Base-by-base conservation (phyloP, 2,113 vertebrate species). In the Camelus dromedarius region DNA sequence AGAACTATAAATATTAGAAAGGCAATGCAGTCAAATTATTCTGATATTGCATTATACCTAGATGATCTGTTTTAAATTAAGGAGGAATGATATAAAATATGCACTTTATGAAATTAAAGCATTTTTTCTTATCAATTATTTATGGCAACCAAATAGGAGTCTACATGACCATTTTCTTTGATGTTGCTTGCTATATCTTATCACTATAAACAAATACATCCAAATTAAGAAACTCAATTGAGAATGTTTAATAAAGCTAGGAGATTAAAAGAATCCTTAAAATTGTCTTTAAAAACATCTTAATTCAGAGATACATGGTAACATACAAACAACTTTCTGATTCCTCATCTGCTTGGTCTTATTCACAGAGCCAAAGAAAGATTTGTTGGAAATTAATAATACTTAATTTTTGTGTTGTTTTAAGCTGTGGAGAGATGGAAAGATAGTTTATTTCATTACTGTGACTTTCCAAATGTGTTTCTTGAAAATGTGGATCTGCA, bases 41-140 rank as follows among this genome's bases (percentile, higher is more conserved):
- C 62, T 90, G 69, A 92, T 18, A 82, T 26, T 73, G 13, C 12
- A 80, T 66, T 96, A 35, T 72, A 87, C 64, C 52, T 35, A 79
- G 35, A 14, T 76, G 2, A 77, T 73, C 48, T 96, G 28, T 54
- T 93, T 77, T 52, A 95, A 81, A 76, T 91, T 80, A 10, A 89
- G 19, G 28, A 93, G 56, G 56, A 75, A 15, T 80, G 19, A 93
- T 77, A 80, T n/a, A 52, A 93, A 96, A 50, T 50, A 83, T 26
- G 2, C 9, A 60, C 28, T 35, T 62, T 6, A 28, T 42, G 16
- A 95, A 89, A 86, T 72, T 67, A 86, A 82, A 86, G 4, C 13
- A 50, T 72, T 82, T 82, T 50, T 73, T 86, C n/a, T 88, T 77
- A 56, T 67, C 16, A 48, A 9, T 54, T 52, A 64, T 77, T 84